Conservation (phyloP, 2,113 vertebrate species). For the Eulemur macaco region DNA sequence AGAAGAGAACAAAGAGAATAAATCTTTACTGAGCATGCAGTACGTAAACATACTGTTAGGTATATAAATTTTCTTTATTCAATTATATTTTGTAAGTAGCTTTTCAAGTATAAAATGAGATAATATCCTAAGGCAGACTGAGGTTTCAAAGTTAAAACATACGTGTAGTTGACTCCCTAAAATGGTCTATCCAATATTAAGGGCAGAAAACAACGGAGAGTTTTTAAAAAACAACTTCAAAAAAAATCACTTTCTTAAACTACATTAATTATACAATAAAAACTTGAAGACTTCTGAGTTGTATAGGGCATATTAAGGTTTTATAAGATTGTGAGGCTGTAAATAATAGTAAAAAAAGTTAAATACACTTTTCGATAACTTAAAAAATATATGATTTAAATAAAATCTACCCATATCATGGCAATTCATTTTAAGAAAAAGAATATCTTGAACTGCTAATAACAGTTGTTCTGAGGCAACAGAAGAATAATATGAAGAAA, state of each 20-base stretch:
- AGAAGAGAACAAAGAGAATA: background rate
- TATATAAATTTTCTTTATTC: background rate
- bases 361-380: background rate
- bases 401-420: background rate
- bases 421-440: background rate
- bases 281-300: background rate
- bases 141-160: slow-evolving; percentile 12
- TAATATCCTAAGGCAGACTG: background rate
- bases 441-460: background rate
- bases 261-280: background rate
- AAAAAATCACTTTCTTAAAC: slow-evolving; percentile 35
- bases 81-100: background rate
- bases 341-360: background rate
- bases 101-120: too few species aligned
- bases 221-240: background rate
- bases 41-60: background rate
- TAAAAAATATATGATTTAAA: background rate
- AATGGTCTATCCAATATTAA: background rate
- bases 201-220: background rate
- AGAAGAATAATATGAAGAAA: slow-evolving; percentile 10
- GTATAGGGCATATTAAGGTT: background rate
- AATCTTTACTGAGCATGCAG: background rate
- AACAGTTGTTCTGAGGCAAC: background rate
- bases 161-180: background rate
- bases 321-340: background rate